phyloP scores from a whole-genome alignment of 2,797 vertebrate species.

The Petrocephalus sullivani region DNA sequence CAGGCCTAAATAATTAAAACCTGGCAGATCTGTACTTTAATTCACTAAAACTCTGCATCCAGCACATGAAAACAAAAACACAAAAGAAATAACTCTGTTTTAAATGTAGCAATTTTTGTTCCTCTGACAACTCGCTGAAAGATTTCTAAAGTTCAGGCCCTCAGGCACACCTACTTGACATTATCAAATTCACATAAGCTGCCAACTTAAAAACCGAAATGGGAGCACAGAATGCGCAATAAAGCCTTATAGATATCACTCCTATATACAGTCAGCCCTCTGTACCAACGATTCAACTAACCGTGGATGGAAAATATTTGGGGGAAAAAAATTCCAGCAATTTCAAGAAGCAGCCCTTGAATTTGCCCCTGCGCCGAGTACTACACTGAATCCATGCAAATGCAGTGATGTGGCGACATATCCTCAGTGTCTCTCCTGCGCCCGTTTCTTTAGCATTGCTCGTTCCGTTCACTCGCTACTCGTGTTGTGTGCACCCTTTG shows the following conservation, averaged over 20 bases:
- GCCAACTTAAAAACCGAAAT: neutral
- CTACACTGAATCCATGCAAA: neutral
- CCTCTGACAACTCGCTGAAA: neutral
- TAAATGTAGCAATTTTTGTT: neutral
- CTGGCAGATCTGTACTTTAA: neutral
- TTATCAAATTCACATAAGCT: neutral
- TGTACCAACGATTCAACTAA: neutral
- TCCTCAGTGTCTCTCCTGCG: neutral
- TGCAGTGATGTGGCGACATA: neutral
- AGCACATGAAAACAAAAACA: neutral
- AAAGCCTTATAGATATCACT: neutral
- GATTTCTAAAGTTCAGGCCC: neutral
- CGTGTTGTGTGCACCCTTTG: neutral
- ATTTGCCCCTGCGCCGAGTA: neutral
- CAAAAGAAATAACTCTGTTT: neutral
- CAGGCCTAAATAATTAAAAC: slow-evolving; percentile 9
- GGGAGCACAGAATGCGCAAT: neutral
- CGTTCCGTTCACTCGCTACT: neutral
- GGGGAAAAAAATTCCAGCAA: neutral
- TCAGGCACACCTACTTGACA: neutral
- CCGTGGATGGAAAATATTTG: neutral
- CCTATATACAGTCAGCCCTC: neutral
- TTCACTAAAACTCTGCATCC: neutral
- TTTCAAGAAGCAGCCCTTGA: neutral
- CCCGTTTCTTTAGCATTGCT: neutral